Conservation (phyloP, 2,888 invertebrate species). For the Taenaris catops region DNA sequence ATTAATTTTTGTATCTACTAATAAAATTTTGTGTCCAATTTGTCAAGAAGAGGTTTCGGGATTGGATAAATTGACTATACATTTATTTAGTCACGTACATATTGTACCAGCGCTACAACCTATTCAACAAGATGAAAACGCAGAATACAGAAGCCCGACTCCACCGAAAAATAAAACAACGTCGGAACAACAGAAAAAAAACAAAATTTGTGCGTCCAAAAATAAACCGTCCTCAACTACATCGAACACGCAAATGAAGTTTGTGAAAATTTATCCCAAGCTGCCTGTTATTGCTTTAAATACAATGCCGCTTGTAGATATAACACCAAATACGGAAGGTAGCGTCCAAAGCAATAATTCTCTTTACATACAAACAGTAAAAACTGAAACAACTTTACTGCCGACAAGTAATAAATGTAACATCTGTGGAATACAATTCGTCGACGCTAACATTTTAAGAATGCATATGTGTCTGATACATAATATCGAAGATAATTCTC, state of each 20-base stretch:
- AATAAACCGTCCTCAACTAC: slow-evolving; percentile 50
- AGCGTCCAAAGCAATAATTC: slow-evolving; percentile 34
- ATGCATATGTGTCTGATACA: slow-evolving; percentile 89
- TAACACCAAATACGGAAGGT: slow-evolving; percentile 38
- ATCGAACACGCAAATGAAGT: slow-evolving; percentile 53
- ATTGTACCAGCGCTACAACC: slow-evolving; percentile 39
- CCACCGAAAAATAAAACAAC: slow-evolving; percentile 30
- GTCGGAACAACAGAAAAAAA: slow-evolving; percentile 44
- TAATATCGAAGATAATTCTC: slow-evolving; percentile 56
- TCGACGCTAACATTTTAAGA: slow-evolving; percentile 83
- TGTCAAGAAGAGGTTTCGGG: slow-evolving; percentile 87
- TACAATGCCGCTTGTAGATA: slow-evolving; percentile 53
- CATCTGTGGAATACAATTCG: slow-evolving; percentile 86
- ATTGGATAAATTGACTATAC: slow-evolving; percentile 90
- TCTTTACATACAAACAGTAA: slow-evolving; percentile 35
- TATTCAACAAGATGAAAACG: slow-evolving; percentile 29
- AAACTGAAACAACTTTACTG: slow-evolving; percentile 40
- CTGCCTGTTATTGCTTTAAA: slow-evolving; percentile 58
- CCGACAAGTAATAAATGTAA: slow-evolving; percentile 74
- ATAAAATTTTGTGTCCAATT: slow-evolving; percentile 87
- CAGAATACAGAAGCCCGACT: slow-evolving; percentile 30
- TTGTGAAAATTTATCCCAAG: slow-evolving; percentile 69
- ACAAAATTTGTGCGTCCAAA: slow-evolving; percentile 50
- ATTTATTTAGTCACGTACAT: slow-evolving; percentile 86
- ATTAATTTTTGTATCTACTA: slow-evolving; percentile 87